Evolutionary conservation across 2,888 invertebrate species (phyloP).

Genomic region (Eugnorisma glareosa): DNA sequence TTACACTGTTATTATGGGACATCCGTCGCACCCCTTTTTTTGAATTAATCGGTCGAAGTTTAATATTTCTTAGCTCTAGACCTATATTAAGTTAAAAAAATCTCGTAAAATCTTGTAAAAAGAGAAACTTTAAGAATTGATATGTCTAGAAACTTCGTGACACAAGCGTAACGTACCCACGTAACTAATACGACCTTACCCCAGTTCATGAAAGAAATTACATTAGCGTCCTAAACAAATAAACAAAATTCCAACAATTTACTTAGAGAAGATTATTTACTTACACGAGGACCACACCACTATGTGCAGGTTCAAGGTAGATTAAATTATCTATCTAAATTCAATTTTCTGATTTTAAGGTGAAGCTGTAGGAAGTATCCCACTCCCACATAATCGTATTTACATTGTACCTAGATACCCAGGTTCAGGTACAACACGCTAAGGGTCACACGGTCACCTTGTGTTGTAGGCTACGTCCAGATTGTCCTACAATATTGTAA

Average conservation of each 20-base stretch:
- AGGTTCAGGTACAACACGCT: no score
- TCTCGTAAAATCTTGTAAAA: background rate
- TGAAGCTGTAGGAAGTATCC: background rate
- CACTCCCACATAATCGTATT: background rate
- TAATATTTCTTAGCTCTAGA: background rate
- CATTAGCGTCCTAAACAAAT: conserved; percentile 43
- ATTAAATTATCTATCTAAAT: background rate
- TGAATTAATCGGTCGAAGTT: background rate
- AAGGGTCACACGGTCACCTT: conserved; percentile 12
- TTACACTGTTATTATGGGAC: background rate
- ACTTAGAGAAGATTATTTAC: conserved; percentile 43
- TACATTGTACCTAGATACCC: background rate
- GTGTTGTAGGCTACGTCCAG: background rate
- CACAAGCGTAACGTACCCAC: no score
- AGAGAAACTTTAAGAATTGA: background rate
- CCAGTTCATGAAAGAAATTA: conserved; percentile 15
- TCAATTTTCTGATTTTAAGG: conserved; percentile 9
- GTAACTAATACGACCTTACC: background rate
- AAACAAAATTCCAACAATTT: conserved; percentile 26
- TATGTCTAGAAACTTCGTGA: background rate
- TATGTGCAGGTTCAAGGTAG: conserved; percentile 15
- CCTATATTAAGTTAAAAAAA: background rate
- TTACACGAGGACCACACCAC: conserved; percentile 19
- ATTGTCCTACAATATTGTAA: background rate
- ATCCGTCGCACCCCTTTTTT: background rate